These are phyloP conservation scores for Clostera curtula DNA, from an alignment of 2,888 invertebrate species.

Conservation along the genomic window DNA sequence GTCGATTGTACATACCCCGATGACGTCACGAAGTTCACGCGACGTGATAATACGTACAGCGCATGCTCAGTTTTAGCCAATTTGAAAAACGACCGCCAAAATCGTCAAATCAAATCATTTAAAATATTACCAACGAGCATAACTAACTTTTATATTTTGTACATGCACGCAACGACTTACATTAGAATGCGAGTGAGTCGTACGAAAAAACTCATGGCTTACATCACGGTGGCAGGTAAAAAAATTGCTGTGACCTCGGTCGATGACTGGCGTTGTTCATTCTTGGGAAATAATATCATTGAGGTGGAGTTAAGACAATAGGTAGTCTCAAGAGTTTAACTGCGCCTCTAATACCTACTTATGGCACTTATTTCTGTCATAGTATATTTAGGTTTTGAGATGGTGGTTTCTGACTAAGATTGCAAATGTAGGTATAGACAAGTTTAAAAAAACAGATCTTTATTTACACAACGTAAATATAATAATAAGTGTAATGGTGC, in stretches of 20 bases:
- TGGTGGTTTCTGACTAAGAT: too few species aligned
- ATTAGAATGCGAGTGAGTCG: slow-evolving; percentile 35
- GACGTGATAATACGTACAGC: slow-evolving; percentile 29
- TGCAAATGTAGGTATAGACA: too few species aligned
- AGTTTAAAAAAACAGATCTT: too few species aligned
- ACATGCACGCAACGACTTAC: slow-evolving; percentile 5
- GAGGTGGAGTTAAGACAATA: slow-evolving; percentile 52
- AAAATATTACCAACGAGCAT: not conserved
- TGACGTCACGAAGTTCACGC: slow-evolving; percentile 31
- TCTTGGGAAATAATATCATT: slow-evolving; percentile 57
- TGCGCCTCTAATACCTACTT: slow-evolving; percentile 19
- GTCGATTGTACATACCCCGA: slow-evolving; percentile 15
- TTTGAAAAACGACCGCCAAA: slow-evolving; percentile 34
- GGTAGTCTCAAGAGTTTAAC: slow-evolving; percentile 19
- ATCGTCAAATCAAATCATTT: not conserved
- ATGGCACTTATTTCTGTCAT: too few species aligned
- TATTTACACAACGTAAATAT: too few species aligned
- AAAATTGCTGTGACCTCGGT: slow-evolving; percentile 62
- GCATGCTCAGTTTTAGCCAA: slow-evolving; percentile 36
- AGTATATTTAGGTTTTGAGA: too few species aligned
- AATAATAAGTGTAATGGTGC: too few species aligned
- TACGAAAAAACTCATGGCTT: slow-evolving; percentile 39
- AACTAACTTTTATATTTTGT: not conserved
- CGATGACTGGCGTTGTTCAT: slow-evolving; percentile 41
- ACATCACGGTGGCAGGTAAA: slow-evolving; percentile 60